phyloP scores from a whole-genome alignment of 2,797 vertebrate genomes.

The Macropus fuliginosus region DNA sequence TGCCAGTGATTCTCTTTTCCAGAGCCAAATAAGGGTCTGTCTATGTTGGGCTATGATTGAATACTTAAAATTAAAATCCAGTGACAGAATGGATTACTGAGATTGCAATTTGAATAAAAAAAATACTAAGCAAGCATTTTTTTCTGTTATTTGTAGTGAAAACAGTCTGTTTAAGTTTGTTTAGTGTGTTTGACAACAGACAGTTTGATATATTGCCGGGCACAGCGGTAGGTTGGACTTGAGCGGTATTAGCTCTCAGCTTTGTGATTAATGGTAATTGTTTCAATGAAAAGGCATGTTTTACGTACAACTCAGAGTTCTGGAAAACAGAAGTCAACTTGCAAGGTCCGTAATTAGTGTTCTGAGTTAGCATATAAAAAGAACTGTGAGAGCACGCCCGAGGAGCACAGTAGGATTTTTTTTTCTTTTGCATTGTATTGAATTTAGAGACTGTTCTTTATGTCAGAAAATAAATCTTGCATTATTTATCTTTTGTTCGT shows the following conservation, averaged over 20 bases:
- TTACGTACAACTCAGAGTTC: conserved; percentile 88
- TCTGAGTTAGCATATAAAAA: conserved; percentile 86
- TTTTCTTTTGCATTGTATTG: conserved; percentile 77
- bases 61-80: conserved; percentile 85
- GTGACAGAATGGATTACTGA: conserved; percentile 85
- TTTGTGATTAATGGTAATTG: conserved; percentile 93
- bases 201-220: conserved; percentile 91
- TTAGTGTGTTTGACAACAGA: conserved; percentile 90
- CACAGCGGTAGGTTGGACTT: conserved; percentile 90
- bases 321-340: conserved; percentile 89
- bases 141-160: conserved; percentile 85
- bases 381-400: conserved; percentile 81
- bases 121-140: conserved; percentile 87
- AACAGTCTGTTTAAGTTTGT: conserved; percentile 88
- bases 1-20: conserved; percentile 71
- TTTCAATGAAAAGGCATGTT: conserved; percentile 89
- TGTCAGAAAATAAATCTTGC: conserved; percentile 85
- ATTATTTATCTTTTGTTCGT: conserved; percentile 82
- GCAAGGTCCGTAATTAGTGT: conserved; percentile 88
- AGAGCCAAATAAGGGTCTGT: conserved; percentile 77
- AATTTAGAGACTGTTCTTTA: conserved; percentile 81
- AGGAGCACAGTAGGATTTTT: conserved; percentile 80
- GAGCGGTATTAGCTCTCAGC: conserved; percentile 89
- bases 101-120: conserved; percentile 87
- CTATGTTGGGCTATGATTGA: conserved; percentile 81